phyloP scores from a whole-genome alignment of 1,140 invertebrate species.

The Lordiphosa mommai region DNA sequence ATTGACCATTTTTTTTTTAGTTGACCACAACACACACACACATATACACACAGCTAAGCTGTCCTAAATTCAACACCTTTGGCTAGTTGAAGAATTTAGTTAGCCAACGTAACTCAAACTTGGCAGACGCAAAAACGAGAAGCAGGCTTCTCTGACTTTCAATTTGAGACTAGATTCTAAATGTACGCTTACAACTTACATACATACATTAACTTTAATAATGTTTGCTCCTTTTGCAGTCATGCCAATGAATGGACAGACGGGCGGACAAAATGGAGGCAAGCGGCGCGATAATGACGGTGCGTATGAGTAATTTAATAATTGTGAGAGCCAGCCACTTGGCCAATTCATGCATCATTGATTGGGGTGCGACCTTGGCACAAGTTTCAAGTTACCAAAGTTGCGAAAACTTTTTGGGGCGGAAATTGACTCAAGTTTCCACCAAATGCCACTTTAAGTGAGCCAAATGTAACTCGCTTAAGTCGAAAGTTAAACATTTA shows the following conservation, averaged over 20 bases:
- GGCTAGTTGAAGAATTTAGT: constrained; percentile 50
- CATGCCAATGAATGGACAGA: constrained; percentile 78
- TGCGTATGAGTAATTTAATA: constrained; percentile 44
- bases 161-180: too few species aligned
- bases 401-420: constrained; percentile 27
- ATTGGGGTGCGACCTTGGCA: constrained; percentile 27
- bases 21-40: constrained; percentile 46
- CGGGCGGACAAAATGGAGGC: constrained; percentile 56
- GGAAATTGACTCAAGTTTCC: constrained; percentile 47
- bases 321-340: constrained; percentile 11
- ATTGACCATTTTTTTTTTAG: constrained; percentile 1
- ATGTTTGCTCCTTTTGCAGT: constrained; percentile 54
- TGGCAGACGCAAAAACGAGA: constrained; percentile 49
- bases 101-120: constrained; percentile 62
- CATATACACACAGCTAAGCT: constrained; percentile 14
- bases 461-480: constrained; percentile 33
- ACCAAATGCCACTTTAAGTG: constrained; percentile 62
- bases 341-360: constrained; percentile 26
- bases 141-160: too few species aligned
- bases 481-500: constrained; percentile 39
- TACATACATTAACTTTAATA: constrained; percentile 2
- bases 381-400: constrained; percentile 31
- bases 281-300: constrained; percentile 65
- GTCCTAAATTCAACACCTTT: constrained; percentile 73
- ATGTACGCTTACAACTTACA: neutral